These are phyloP conservation scores for Bos indicus DNA, from an alignment of 2,113 vertebrate genomes.

Conservation along the genomic window DNA sequence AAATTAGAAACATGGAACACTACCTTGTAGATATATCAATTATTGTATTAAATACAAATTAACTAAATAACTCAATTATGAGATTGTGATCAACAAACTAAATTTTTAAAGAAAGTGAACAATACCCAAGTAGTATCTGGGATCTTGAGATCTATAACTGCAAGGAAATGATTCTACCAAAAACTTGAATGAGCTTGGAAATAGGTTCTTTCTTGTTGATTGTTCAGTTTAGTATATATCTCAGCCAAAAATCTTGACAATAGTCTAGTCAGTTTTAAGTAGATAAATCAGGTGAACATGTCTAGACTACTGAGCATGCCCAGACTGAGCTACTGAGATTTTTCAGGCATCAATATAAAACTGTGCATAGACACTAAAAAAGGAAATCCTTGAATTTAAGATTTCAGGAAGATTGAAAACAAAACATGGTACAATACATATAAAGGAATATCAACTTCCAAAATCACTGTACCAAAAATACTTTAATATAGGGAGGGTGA, in stretches of 20 bases:
- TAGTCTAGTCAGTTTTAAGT: background rate
- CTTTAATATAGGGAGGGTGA: background rate
- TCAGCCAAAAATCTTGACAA: background rate
- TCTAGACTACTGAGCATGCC: background rate
- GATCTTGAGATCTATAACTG: accelerated
- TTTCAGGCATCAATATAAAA: background rate
- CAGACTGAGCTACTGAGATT: background rate
- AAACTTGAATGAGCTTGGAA: background rate
- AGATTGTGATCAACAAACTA: background rate
- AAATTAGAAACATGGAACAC: background rate
- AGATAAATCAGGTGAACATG: background rate
- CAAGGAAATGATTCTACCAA: background rate
- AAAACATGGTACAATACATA: background rate
- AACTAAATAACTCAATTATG: background rate
- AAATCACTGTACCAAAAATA: background rate
- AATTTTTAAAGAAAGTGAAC: background rate
- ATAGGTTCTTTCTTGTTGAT: background rate
- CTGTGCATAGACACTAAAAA: background rate
- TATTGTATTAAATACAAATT: background rate
- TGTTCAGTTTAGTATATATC: background rate
- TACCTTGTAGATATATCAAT: background rate
- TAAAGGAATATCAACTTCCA: background rate
- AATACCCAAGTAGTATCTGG: background rate
- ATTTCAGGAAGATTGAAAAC: background rate
- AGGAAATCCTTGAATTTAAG: background rate